Percentiles rank a stretch among this genome's conserved stretches.
Evolutionary conservation across 2,113 vertebrate genomes (phyloP).

Genomic region (Gavialis gangeticus): DNA sequence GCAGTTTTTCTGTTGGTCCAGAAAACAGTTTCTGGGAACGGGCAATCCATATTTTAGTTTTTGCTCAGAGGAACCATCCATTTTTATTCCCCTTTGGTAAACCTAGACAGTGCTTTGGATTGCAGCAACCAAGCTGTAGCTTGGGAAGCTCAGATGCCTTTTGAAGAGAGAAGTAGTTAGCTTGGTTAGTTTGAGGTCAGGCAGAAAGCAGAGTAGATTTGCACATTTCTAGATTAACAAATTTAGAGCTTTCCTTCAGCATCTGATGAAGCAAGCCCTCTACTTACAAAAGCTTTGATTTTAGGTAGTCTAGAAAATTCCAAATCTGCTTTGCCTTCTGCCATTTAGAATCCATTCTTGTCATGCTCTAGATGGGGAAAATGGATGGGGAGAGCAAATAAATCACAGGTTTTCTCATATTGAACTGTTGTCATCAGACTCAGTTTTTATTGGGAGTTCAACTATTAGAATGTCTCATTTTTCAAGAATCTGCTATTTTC

Average conservation of each 20-base stretch:
- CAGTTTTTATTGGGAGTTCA: not conserved
- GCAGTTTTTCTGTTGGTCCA: not conserved
- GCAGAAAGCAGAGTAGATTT: too few species aligned
- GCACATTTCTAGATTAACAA: too few species aligned
- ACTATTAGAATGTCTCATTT: not conserved
- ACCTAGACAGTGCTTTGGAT: not conserved
- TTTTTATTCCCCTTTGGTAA: not conserved
- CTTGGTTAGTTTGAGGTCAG: not conserved
- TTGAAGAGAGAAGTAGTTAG: rapidly evolving
- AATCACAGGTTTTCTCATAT: not conserved
- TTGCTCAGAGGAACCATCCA: not conserved
- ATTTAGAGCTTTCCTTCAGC: too few species aligned
- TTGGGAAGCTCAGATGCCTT: not conserved
- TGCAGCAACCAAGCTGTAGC: rapidly evolving
- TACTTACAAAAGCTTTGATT: not conserved
- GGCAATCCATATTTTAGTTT: not conserved
- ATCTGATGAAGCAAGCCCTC: not conserved
- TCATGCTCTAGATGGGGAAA: not conserved
- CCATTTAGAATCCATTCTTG: not conserved
- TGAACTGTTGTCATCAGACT: not conserved
- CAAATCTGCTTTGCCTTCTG: not conserved
- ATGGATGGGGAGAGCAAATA: rapidly evolving
- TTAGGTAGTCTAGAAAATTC: too few species aligned
- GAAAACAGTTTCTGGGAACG: rapidly evolving
- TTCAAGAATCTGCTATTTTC: not conserved